phyloP scores from a whole-genome alignment of 1,140 invertebrate genomes.

The Catajapyx aquilonaris region DNA sequence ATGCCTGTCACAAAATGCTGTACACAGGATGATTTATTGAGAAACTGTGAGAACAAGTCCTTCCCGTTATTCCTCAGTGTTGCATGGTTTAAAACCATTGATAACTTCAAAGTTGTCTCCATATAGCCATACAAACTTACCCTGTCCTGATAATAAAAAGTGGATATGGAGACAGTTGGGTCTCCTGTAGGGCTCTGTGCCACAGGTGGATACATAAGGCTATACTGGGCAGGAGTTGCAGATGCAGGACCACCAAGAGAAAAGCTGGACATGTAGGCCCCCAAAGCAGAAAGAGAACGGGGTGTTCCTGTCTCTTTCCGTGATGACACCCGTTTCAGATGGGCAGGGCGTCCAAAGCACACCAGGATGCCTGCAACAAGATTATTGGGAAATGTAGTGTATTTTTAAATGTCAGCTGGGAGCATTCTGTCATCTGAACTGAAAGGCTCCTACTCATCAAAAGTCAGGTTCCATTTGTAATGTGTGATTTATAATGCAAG shows the following conservation, averaged over 20 bases:
- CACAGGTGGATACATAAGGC: conserved; percentile 14
- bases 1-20: neutral
- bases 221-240: conserved; percentile 13
- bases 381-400: neutral
- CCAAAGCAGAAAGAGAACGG: conserved; percentile 52
- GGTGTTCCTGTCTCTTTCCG: conserved; percentile 47
- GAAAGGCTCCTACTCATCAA: neutral
- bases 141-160: conserved; percentile 57
- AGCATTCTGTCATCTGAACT: conserved; percentile 2
- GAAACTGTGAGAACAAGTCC: neutral
- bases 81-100: neutral
- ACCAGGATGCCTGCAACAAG: conserved; percentile 37
- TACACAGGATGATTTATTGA: neutral
- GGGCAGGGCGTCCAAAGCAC: conserved; percentile 61
- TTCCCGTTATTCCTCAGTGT: neutral
- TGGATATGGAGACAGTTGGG: conserved; percentile 20
- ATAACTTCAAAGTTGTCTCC: no score
- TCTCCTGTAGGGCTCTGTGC: conserved; percentile 18
- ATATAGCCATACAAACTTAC: no score
- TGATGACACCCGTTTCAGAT: conserved; percentile 40
- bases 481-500: neutral
- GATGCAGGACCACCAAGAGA: conserved; percentile 7
- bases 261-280: conserved; percentile 17
- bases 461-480: neutral
- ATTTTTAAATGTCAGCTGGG: conserved; percentile 1